These are phyloP conservation scores for Cyanoderma ruficeps DNA, from an alignment of 2,113 vertebrate species.

Conservation along the genomic window DNA sequence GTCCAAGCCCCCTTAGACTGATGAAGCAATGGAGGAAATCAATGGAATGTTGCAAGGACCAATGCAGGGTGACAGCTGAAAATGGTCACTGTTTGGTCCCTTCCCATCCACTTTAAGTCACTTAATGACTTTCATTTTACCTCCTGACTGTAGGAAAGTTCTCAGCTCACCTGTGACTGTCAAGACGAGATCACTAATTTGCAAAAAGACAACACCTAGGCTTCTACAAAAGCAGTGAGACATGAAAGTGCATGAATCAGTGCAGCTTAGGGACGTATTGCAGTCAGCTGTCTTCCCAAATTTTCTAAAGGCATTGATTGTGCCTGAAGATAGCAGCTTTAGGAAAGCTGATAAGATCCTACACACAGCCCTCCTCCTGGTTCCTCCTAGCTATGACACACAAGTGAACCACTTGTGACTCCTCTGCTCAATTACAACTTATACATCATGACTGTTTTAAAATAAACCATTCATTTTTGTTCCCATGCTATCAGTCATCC, in stretches of 20 bases:
- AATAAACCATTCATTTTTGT: not conserved
- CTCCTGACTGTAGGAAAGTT: not conserved
- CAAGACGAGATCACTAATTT: not conserved
- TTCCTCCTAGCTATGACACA: not conserved
- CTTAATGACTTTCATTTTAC: not conserved
- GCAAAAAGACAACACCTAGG: not conserved
- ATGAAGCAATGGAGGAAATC: not conserved
- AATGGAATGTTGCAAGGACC: not conserved
- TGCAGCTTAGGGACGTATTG: not conserved
- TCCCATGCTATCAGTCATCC: not conserved
- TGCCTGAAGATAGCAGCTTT: not conserved
- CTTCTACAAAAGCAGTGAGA: not conserved
- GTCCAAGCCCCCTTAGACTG: accelerated
- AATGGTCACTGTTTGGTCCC: not conserved
- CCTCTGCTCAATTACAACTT: not conserved
- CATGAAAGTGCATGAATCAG: not conserved
- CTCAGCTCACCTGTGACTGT: not conserved
- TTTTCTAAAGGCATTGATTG: not conserved
- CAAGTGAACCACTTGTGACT: not conserved
- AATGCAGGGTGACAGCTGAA: not conserved
- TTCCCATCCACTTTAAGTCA: not conserved
- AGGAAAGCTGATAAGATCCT: not conserved
- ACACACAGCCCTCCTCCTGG: not conserved
- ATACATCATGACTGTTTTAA: not conserved
- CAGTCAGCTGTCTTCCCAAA: not conserved